A percentile compares a stretch with the other conserved stretches of the same genome.
Conservation (phyloP, 2,797 vertebrate genomes). For the Enteromius unitaeniatus region DNA sequence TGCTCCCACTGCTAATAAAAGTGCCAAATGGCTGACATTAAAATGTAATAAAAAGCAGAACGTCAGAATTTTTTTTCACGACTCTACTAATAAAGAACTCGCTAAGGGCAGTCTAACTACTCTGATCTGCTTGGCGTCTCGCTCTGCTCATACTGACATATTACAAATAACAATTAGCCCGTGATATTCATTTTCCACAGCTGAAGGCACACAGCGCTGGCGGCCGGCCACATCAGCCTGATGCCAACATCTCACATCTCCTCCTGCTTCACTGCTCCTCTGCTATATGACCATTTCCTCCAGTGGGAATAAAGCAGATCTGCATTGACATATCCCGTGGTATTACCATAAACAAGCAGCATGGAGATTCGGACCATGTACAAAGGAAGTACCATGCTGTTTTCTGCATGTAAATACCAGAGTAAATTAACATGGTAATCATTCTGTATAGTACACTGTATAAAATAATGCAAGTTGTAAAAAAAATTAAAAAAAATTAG, state of each 20-base stretch:
- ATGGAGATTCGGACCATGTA: background rate
- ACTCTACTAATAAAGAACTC: background rate
- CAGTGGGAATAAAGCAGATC: background rate
- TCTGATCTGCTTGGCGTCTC: background rate
- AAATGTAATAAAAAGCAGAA: background rate
- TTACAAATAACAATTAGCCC: background rate
- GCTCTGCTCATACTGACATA: background rate
- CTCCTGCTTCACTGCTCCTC: background rate
- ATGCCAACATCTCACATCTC: slow-evolving; percentile 1
- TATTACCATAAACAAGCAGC: background rate
- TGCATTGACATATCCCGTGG: background rate
- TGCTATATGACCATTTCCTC: background rate
- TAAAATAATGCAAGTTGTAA: background rate
- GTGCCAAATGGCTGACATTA: background rate
- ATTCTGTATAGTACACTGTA: background rate
- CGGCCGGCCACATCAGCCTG: background rate
- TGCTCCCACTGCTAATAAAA: background rate
- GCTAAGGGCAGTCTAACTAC: background rate
- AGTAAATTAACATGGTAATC: background rate
- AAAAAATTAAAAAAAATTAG: background rate
- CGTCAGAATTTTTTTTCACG: background rate
- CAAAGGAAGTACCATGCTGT: background rate
- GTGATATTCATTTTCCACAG: background rate
- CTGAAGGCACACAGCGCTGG: slow-evolving; percentile 10
- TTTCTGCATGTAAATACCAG: background rate